Evolutionary conservation across 1,140 invertebrate genomes (phyloP).

Genomic region (Harpegnathos saltator): DNA sequence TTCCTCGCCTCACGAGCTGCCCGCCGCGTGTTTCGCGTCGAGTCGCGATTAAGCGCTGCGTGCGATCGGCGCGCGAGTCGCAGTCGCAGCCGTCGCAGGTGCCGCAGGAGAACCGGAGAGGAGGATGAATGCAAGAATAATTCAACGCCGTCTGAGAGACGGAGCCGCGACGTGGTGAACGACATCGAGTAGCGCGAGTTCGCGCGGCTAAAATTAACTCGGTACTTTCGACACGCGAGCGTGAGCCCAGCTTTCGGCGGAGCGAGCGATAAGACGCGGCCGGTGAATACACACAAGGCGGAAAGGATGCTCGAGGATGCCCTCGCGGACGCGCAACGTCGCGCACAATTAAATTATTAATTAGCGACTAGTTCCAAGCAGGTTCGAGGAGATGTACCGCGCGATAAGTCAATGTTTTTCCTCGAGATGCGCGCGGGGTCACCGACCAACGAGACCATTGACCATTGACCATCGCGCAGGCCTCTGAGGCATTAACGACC

Average conservation of each 20-base stretch:
- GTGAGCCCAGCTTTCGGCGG: no score
- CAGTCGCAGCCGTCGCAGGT: constrained; percentile 6
- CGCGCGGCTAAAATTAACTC: no score
- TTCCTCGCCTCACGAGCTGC: constrained; percentile 18
- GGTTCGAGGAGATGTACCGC: neutral
- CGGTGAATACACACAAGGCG: no score
- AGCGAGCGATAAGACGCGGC: no score
- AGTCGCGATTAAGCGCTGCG: constrained; percentile 2
- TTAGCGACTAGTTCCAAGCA: constrained; percentile 25
- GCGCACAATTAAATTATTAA: constrained; percentile 44
- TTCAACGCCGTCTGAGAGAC: constrained; percentile 6
- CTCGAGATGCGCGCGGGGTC: constrained; percentile 14
- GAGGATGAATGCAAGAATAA: constrained; percentile 27
- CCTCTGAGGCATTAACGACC: constrained; percentile 40
- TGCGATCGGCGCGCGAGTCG: neutral
- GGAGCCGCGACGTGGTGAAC: no score
- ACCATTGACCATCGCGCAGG: constrained; percentile 18
- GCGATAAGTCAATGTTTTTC: constrained; percentile 26
- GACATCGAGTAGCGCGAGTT: no score
- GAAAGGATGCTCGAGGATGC: no score
- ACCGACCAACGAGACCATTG: constrained; percentile 51
- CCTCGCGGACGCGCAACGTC: neutral
- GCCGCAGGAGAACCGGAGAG: constrained; percentile 8
- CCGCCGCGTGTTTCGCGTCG: neutral
- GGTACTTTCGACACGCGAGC: no score